phyloP scores from a whole-genome alignment of 2,113 vertebrate species.

The Bubo bubo region DNA sequence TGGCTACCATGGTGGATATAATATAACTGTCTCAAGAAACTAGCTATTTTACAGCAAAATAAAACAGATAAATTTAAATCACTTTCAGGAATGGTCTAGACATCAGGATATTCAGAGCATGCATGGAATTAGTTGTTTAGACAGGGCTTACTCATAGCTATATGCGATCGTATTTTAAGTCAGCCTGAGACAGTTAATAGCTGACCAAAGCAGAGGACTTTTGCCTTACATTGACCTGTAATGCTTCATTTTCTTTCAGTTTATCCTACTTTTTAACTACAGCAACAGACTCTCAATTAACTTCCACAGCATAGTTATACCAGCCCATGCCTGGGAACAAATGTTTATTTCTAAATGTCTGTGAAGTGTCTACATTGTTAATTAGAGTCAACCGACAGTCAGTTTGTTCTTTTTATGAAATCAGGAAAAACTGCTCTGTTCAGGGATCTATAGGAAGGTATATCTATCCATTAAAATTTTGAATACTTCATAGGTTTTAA shows the following conservation, averaged over 20 bases:
- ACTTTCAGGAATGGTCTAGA: background rate
- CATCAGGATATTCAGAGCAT: background rate
- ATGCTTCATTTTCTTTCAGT: background rate
- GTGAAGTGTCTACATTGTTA: background rate
- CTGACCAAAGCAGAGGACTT: background rate
- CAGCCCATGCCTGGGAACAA: background rate
- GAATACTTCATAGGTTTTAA: background rate
- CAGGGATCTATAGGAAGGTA: background rate
- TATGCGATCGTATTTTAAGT: background rate
- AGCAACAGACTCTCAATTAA: background rate
- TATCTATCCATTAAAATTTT: background rate
- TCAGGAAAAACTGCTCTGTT: background rate
- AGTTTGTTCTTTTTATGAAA: background rate
- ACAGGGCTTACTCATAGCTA: background rate
- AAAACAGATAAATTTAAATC: background rate
- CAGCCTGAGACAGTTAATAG: background rate
- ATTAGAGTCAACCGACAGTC: background rate
- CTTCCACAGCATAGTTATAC: background rate
- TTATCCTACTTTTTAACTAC: background rate
- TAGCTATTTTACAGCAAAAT: background rate
- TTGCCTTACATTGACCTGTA: background rate
- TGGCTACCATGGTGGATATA: background rate
- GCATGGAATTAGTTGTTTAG: background rate
- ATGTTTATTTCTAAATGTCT: background rate
- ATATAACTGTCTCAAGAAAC: background rate